A percentile compares a stretch with the other conserved stretches of the same genome.
Evolutionary conservation across 2,888 invertebrate genomes (phyloP).

Genomic region (Dryadula phaetusa): DNA sequence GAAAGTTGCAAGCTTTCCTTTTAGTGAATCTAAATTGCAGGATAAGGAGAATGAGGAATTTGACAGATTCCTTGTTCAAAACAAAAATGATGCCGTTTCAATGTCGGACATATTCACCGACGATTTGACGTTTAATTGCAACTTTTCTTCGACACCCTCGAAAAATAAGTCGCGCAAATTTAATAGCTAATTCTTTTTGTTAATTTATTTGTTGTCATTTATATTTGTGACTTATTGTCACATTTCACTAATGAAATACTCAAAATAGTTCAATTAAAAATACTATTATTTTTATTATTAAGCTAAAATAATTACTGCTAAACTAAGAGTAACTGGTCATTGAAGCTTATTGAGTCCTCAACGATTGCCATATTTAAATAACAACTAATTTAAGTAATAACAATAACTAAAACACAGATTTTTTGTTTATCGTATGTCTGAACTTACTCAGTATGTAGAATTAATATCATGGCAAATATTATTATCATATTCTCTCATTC

Average conservation of each 20-base stretch:
- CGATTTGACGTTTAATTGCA: constrained; percentile 76
- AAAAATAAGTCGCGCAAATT: constrained; percentile 73
- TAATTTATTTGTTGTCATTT: background rate
- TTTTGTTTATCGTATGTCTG: no score
- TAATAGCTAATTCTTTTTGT: constrained; percentile 50
- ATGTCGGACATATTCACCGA: constrained; percentile 78
- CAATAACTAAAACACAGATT: no score
- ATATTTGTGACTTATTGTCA: background rate
- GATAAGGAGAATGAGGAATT: constrained; percentile 74
- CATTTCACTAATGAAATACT: constrained; percentile 16
- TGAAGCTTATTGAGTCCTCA: background rate
- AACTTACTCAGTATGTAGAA: no score
- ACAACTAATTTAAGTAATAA: no score
- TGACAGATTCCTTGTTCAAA: constrained; percentile 62
- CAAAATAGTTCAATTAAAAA: constrained; percentile 10
- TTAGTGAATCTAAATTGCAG: constrained; percentile 62
- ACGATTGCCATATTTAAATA: background rate
- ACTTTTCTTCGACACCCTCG: constrained; percentile 79
- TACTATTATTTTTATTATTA: background rate
- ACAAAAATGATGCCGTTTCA: constrained; percentile 70
- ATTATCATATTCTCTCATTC: no score
- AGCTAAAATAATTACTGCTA: background rate
- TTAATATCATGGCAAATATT: no score
- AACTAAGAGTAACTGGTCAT: background rate
- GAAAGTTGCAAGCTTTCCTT: constrained; percentile 58